Base-by-base conservation (phyloP, 2,888 invertebrate genomes). In the Agrotis puta region DNA sequence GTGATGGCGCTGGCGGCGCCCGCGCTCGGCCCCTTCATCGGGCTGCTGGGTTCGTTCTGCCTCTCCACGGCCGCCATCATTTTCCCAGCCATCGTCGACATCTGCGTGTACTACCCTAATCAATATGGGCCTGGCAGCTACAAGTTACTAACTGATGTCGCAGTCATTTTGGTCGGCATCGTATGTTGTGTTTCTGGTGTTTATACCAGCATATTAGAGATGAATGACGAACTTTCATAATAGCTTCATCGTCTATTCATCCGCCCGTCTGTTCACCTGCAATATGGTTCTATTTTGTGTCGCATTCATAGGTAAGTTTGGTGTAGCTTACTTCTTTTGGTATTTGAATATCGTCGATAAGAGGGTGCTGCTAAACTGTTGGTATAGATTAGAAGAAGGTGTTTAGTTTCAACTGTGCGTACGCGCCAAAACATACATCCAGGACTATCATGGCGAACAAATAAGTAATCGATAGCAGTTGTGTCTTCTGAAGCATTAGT, bases 1-100 rank as follows among this genome's bases (percentile, higher is more conserved):
- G 0, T 39, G 0, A 11, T 88, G 64, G 98, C 97, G 85, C 88
- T 96, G 27, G 97, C 97, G 3, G 97, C 99, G 81, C 99, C 99
- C 3, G 97, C 97, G 83, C 94, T 99, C 87, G 98, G 98, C 18
- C 95, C 98, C 9, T 98, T 98, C 77, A 97, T 97, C 74, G 97
- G 98, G 0, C 92, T 98, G n/a, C 97, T 98, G 80, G 99, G 99
- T n/a, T 98, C 99, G 0, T 95, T 99, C 4, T 98, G 98, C 77
- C 96, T 98, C 45, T 98, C 98, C 0, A 97, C 98, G 0, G 95
- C 99, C 79, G 98, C 98, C 0, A 94, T 99, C 54, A 97, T 98
- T 3, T 98, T 99, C 87, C 99, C 99, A 2, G 98, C 98, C 0
- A 9, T 94, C 2, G 88, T 94, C 85, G 93, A 94, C 74, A 24